Percentiles rank a stretch among this genome's conserved stretches.
phyloP scores from a whole-genome alignment of 2,888 invertebrate genomes.

The Tenthredo livida region DNA sequence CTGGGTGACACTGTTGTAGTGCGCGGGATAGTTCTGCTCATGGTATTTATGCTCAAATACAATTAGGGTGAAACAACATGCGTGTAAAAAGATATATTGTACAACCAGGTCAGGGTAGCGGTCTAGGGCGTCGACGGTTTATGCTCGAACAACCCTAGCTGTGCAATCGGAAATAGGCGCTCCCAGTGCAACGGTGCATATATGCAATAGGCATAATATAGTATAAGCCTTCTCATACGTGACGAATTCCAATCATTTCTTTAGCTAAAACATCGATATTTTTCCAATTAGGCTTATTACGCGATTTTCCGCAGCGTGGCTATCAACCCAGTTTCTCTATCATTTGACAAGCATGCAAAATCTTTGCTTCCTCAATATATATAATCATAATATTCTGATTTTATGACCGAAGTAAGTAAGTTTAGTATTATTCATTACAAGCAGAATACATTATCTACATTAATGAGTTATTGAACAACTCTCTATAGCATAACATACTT shows the following conservation, averaged over 20 bases:
- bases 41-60: slow-evolving; percentile 69
- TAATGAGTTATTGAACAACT: not conserved
- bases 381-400: no score
- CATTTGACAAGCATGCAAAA: not conserved
- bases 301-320: not conserved
- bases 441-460: not conserved
- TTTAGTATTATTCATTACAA: not conserved
- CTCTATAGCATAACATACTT: not conserved
- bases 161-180: slow-evolving; percentile 60
- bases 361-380: no score
- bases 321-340: not conserved
- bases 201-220: not conserved
- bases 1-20: slow-evolving; percentile 8
- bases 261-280: not conserved
- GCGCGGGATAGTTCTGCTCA: slow-evolving; percentile 1
- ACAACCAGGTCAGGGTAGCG: slow-evolving; percentile 72
- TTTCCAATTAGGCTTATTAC: not conserved
- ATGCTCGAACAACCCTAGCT: slow-evolving; percentile 69
- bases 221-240: not conserved
- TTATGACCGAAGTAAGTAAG: not conserved
- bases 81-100: slow-evolving; percentile 63
- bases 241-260: slow-evolving; percentile 8
- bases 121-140: slow-evolving; percentile 71
- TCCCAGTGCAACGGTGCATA: slow-evolving; percentile 21
- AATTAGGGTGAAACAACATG: slow-evolving; percentile 70